Percentiles rank a stretch among this genome's conserved stretches.
phyloP scores from a whole-genome alignment of 2,888 invertebrate species.

The Prosopocoilus inquinatus region DNA sequence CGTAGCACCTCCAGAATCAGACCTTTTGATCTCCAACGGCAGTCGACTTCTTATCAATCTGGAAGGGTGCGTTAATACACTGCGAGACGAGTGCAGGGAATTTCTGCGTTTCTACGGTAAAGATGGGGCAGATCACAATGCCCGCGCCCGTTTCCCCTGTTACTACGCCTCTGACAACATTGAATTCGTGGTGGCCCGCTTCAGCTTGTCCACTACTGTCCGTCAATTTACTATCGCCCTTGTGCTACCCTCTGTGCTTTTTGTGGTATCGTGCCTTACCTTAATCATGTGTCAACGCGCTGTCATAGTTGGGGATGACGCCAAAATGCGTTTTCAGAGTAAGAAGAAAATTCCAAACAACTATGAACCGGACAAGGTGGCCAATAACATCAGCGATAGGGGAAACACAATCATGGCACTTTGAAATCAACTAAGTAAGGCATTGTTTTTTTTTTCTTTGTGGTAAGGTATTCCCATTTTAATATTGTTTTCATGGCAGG shows the following conservation, averaged over 20 bases:
- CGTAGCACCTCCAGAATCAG: slow-evolving; percentile 79
- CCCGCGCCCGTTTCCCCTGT: slow-evolving; percentile 84
- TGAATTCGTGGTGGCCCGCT: slow-evolving; percentile 76
- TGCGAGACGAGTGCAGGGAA: slow-evolving; percentile 84
- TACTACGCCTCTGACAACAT: slow-evolving; percentile 76
- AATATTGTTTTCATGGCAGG: too few relatives aligned
- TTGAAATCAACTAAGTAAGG: slow-evolving; percentile 58
- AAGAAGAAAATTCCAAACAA: slow-evolving; percentile 49
- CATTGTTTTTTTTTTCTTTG: too few relatives aligned
- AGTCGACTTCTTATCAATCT: slow-evolving; percentile 82
- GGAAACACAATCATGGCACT: slow-evolving; percentile 87
- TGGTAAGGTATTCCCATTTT: too few relatives aligned
- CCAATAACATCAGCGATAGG: slow-evolving; percentile 61
- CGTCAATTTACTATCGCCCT: slow-evolving; percentile 80
- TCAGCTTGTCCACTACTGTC: slow-evolving; percentile 76
- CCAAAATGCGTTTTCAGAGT: slow-evolving; percentile 87
- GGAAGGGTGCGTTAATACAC: slow-evolving; percentile 86
- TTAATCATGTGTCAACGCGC: slow-evolving; percentile 81
- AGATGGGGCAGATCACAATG: slow-evolving; percentile 87
- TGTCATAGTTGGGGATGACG: slow-evolving; percentile 86
- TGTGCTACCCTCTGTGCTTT: slow-evolving; percentile 75
- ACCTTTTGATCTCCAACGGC: slow-evolving; percentile 81
- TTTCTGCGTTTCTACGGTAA: slow-evolving; percentile 82
- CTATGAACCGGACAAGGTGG: slow-evolving; percentile 52
- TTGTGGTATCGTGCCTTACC: slow-evolving; percentile 81